Evolutionary conservation across 53 echinoderm and acorn worm genomes (phyloP), one percentile per base, ranked within the genome.

Genomic region (Echinometra lucunter): DNA sequence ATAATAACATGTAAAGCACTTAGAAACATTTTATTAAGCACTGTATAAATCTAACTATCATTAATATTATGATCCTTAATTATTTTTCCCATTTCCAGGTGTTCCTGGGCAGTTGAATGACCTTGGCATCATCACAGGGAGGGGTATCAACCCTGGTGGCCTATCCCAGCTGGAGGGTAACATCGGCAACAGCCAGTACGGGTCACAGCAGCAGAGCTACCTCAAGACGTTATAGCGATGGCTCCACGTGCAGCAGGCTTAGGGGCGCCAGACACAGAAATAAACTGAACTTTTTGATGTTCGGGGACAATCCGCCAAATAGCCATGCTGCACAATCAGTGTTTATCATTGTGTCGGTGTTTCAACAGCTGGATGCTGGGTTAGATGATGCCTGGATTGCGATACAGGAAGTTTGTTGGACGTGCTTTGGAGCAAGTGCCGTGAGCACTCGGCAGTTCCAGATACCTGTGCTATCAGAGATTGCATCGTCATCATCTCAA

Each of bases 141-240:
- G 94, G 21, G 94, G 82, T 66, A 83, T 82, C 66, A 83, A 60
- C 66, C 94, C 82, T 11, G 94, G 94, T 0, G 94, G 83, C 3
- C 94, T 94, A 37, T 94, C 94, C 3, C 94, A 94, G 44, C 82
- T 94, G 4, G 94, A 94, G 60, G 94, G 83, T 15, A 82, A 57
- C 85, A 83, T 94, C 83, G 66, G 85, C 25, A 74, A 55, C 80
- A 78, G 53, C 18, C 93, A 93, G 93, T 93, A 93, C 93, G 92
- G 95, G 45, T 83, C 92, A 35, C 94, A 91, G 45, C 97, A 97
- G 89, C 94, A 95, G 3, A 85, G 95, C 53, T 97, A 95, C 95
- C 95, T 97, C 95, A 97, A 95, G 90, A 95, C 95, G 37, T 97
- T 97, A 97, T 97, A 97, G 96, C 97, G 72, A 88, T 93, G 85